Evolutionary conservation across 2,113 vertebrate genomes (phyloP), one percentile per base, ranked within the genome.

Genomic region (Eclectus roratus): DNA sequence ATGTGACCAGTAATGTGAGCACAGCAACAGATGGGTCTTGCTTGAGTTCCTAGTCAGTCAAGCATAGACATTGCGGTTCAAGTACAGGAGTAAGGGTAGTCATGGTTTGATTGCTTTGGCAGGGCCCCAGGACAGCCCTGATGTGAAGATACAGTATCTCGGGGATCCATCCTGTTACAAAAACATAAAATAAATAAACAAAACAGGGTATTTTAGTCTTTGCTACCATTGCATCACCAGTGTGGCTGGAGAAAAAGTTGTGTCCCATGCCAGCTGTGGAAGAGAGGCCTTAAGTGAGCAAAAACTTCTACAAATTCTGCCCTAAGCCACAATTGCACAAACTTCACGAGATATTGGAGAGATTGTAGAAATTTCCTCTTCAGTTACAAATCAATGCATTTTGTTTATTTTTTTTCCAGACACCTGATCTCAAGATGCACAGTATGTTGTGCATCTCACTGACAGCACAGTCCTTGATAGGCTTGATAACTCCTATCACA

Each of bases 261-360:
- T n/a, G 3, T 43, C 35, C 49, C 0, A 0, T 58, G 10, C 7
- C 37, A 79, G 24, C n/a, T 2, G 0, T 13, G 60, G 43, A 82
- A 80, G 25, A 53, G 29, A 63, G 23, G 17, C 24, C 2, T 76
- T 73, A 35, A 7, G 1, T 1, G 3, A 69, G 39, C 17, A 73
- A 50, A 80, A 33, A 33, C 5, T 58, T 85, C 72, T 65, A 50
- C 33, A 64, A 78, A 85, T 68, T 74, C 35, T 94, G 9, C 61
- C 61, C 23, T 35, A 49, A 91, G 31, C 21, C 43, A 91, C 76
- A 69, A 19, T 29, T 83, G 19, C 43, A 84, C 55, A 91, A 91
- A 44, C 3, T 31, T 35, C 12, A 5, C 20, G 47, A 84, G n/a
- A 27, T 63, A 74, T 5, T 35, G 50, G 68, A 71, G 39, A 35